Evolutionary conservation across 2,113 vertebrate genomes (phyloP).

Genomic region (Indicator maculatus): DNA sequence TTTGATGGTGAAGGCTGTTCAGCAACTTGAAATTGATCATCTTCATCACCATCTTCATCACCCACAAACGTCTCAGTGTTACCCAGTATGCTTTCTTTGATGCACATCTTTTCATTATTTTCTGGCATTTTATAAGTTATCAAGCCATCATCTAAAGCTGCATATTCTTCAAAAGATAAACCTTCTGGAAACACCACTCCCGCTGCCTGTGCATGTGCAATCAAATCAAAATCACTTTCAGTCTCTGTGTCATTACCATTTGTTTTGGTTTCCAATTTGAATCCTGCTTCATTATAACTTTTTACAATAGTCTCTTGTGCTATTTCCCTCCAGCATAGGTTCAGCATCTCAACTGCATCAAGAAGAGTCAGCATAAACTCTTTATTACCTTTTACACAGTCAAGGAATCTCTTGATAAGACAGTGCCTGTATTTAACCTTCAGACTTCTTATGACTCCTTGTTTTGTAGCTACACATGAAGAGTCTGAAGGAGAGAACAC

Average conservation of each 20-base stretch:
- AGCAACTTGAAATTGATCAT: not conserved
- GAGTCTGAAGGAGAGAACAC: constrained; percentile 64
- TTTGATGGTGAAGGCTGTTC: constrained; percentile 64
- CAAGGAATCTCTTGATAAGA: constrained; percentile 73
- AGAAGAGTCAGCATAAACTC: constrained; percentile 70
- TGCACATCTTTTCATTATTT: not conserved
- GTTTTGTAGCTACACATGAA: constrained; percentile 49
- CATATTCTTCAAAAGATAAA: constrained; percentile 70
- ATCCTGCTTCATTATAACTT: constrained; percentile 57
- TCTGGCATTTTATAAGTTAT: constrained; percentile 36
- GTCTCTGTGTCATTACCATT: not conserved
- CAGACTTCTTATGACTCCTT: constrained; percentile 66
- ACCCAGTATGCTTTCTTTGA: not conserved
- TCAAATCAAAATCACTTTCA: constrained; percentile 48
- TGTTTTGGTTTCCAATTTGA: constrained; percentile 51
- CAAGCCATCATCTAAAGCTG: constrained; percentile 66
- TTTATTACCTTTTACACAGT: constrained; percentile 66
- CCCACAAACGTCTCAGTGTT: constrained; percentile 19
- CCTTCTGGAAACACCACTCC: constrained; percentile 72
- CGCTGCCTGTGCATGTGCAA: constrained; percentile 45
- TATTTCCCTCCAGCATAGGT: constrained; percentile 70
- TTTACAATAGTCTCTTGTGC: constrained; percentile 51
- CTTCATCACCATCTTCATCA: constrained; percentile 47
- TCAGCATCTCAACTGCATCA: constrained; percentile 71
- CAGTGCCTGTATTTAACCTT: constrained; percentile 73